Base-by-base conservation (phyloP, 2,113 vertebrate species). In the Eurypyga helias region DNA sequence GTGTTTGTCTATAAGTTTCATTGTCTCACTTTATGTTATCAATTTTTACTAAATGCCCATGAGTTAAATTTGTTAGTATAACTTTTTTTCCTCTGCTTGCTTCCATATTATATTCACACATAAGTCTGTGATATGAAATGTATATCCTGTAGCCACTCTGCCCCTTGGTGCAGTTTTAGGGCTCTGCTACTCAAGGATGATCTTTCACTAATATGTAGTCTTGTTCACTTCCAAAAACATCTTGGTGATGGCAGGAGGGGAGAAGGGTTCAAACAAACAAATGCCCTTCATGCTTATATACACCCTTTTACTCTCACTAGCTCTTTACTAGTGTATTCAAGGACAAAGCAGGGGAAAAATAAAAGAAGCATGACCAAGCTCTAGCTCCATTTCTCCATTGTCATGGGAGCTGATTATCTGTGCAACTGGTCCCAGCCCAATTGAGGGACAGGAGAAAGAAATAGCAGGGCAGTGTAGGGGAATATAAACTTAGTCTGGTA, bases 311-410 rank as follows among this genome's bases (percentile, higher is more conserved):
- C 6, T 83, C 17, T 23, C 13, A 4, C 13, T 87, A 25, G 26
- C 31, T 49, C 26, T 36, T 13, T 38, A 24, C 6, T 13, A 21
- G 11, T 0, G 0, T 46, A 25, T n/a, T 83, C 16, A 70, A 31
- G 29, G 24, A 23, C 13, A 52, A 58, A 77, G 11, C 82, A 6
- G 11, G 29, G 24, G 29, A 18, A 71, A 58, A 72, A 46, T 23
- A 3, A 31, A n/a, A 38, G 34, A 13, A 71, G 7, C 2, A 1
- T 52, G 10, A 16, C 19, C 23, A 8, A n/a, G 24, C 19, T 65
- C 8, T 16, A 25, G 11, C 19, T 71, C 8, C 2, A 1, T 60
- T 66, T 11, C 17, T 9, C 11, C 25, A 65, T 54, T 60, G 24
- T 21, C 16, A 2, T 19, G 23, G 25, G 45, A 57, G 45, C 9